phyloP scores from a whole-genome alignment of 2,888 invertebrate species.

The Lithophane socia region DNA sequence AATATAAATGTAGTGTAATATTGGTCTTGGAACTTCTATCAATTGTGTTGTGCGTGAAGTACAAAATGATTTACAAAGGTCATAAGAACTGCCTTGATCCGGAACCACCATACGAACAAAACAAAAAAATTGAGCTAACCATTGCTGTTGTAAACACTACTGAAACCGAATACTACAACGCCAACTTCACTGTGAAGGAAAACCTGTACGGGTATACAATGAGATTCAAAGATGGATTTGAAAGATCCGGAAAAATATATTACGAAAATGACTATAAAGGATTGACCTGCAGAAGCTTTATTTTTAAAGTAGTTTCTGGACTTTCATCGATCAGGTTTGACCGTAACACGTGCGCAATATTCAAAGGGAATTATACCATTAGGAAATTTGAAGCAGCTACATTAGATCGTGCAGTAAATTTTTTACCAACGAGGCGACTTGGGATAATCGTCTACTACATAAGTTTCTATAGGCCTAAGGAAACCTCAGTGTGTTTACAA shows the following conservation, averaged over 20 bases:
- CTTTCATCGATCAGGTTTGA: conserved; percentile 35
- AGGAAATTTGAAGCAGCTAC: conserved; percentile 21
- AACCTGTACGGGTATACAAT: conserved; percentile 19
- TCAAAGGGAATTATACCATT: conserved; percentile 29
- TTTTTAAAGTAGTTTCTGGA: conserved; percentile 14
- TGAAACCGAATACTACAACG: conserved; percentile 13
- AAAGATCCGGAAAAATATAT: conserved; percentile 35
- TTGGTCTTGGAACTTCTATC: conserved; percentile 8
- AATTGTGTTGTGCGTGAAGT: conserved; percentile 22
- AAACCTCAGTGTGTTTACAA: conserved; percentile 32
- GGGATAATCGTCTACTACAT: conserved; percentile 28
- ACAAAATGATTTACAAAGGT: conserved; percentile 37
- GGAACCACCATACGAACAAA: conserved; percentile 28
- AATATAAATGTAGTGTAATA: conserved; percentile 10
- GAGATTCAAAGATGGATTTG: conserved; percentile 46
- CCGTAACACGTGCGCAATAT: conserved; percentile 23
- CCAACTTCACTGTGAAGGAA: conserved; percentile 32
- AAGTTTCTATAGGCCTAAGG: conserved; percentile 23
- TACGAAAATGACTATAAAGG: conserved; percentile 43
- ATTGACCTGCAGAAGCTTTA: conserved; percentile 29
- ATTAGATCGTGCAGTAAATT: conserved; percentile 38
- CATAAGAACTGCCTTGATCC: conserved; percentile 17
- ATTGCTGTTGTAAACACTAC: not conserved
- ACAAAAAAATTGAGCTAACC: conserved; percentile 12
- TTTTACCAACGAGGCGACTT: conserved; percentile 35